Evolutionary conservation across 1,140 invertebrate genomes (phyloP).

Genomic region (Manduca sexta): DNA sequence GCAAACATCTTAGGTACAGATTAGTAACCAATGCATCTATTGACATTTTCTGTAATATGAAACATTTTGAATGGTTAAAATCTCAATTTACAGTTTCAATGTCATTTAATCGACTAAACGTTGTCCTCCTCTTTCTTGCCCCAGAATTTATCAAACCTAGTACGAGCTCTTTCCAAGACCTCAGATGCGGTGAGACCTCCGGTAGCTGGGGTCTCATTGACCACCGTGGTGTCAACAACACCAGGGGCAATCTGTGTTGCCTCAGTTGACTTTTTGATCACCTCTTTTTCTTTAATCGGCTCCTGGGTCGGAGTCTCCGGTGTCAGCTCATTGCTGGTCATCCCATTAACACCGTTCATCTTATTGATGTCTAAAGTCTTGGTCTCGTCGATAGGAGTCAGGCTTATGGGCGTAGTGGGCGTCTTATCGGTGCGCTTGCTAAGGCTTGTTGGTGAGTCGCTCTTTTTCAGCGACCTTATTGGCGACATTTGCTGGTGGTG

Average conservation of each 20-base stretch:
- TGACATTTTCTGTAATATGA: too few relatives aligned
- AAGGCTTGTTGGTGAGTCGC: slow-evolving; percentile 63
- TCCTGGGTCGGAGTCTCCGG: slow-evolving; percentile 60
- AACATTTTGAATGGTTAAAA: background rate
- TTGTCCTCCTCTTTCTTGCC: slow-evolving; percentile 74
- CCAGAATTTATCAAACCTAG: slow-evolving; percentile 91
- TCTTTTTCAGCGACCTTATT: slow-evolving; percentile 66
- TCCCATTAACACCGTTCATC: slow-evolving; percentile 53
- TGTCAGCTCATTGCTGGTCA: slow-evolving; percentile 58
- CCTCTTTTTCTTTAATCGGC: slow-evolving; percentile 47
- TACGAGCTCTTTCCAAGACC: slow-evolving; percentile 86
- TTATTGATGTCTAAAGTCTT: slow-evolving; percentile 68
- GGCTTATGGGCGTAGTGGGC: slow-evolving; percentile 65
- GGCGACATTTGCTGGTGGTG: slow-evolving; percentile 71
- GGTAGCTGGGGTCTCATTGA: slow-evolving; percentile 45
- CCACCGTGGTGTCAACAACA: slow-evolving; percentile 65
- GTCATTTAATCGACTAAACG: slow-evolving; percentile 43
- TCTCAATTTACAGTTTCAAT: slow-evolving; percentile 33
- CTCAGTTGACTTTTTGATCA: slow-evolving; percentile 62
- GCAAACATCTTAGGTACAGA: too few relatives aligned
- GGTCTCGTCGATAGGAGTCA: slow-evolving; percentile 70
- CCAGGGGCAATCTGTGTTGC: slow-evolving; percentile 65
- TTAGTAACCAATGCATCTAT: background rate
- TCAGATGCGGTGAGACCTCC: slow-evolving; percentile 77
- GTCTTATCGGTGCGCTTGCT: slow-evolving; percentile 69